phyloP scores from a whole-genome alignment of 2,113 vertebrate species.

The Prunella fulvescens region DNA sequence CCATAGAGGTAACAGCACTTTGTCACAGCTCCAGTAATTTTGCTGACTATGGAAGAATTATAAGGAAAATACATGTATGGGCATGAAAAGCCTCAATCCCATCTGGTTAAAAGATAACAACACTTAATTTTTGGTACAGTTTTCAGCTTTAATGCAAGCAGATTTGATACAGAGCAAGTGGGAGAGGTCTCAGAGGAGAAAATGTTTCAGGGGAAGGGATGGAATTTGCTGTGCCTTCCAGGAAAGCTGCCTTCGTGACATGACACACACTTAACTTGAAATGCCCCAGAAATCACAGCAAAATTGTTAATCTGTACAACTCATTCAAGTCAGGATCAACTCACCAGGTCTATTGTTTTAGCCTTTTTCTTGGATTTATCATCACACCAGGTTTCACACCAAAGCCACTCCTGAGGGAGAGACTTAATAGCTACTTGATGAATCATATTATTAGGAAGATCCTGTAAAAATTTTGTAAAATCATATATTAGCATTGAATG shows the following conservation, averaged over 20 bases:
- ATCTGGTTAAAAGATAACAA: neutral
- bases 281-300: neutral
- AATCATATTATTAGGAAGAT: conserved; percentile 99
- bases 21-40: neutral
- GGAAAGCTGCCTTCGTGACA: neutral
- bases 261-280: fast-evolving
- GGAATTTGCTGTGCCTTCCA: neutral
- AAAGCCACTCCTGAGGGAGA: conserved; percentile 96
- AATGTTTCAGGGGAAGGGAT: neutral
- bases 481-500: neutral
- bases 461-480: conserved; percentile 70
- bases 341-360: conserved; percentile 95
- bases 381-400: conserved; percentile 98
- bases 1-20: neutral
- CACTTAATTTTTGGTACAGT: neutral
- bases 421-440: conserved; percentile 96
- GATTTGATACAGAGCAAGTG: neutral
- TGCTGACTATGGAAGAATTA: neutral
- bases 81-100: neutral
- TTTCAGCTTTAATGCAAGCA: neutral
- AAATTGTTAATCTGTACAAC: neutral
- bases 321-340: neutral
- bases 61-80: neutral
- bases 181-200: neutral
- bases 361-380: conserved; percentile 88